Evolutionary conservation across 1,140 invertebrate genomes (phyloP).

Genomic region (Ostrea edulis): DNA sequence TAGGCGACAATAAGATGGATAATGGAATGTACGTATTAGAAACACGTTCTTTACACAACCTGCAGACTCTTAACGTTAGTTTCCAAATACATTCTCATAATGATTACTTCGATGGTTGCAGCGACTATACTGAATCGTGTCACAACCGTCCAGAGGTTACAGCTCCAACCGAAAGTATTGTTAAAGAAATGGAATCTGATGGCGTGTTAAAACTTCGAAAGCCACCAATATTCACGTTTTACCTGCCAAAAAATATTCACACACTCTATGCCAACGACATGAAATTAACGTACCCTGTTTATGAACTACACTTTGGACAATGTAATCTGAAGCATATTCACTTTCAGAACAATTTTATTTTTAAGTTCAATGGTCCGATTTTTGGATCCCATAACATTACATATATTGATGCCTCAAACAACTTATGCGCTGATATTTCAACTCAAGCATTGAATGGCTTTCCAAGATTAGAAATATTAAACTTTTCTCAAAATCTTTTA

Average conservation of each 20-base stretch:
- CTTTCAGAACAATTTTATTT: background rate
- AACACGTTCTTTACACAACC: background rate
- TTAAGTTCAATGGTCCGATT: background rate
- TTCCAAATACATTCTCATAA: slow-evolving; percentile 27
- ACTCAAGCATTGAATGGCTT: background rate
- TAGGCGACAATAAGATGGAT: slow-evolving; percentile 44
- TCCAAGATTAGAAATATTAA: background rate
- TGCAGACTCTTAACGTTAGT: background rate
- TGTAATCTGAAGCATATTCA: background rate
- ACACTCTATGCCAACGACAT: background rate
- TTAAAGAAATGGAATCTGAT: too few relatives aligned
- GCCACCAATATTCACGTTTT: background rate
- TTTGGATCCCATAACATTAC: background rate
- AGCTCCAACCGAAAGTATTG: background rate
- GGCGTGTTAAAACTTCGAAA: background rate
- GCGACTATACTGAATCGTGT: background rate
- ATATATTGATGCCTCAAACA: slow-evolving; percentile 34
- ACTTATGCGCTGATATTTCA: slow-evolving; percentile 24
- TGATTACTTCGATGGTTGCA: background rate
- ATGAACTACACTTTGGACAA: background rate
- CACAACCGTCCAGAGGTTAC: background rate
- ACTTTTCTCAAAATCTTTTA: slow-evolving; percentile 22
- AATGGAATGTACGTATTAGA: slow-evolving; percentile 40
- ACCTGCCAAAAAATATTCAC: background rate
- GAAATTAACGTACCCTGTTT: background rate